Percentiles rank a stretch among this genome's conserved stretches.
Evolutionary conservation across 2,113 vertebrate genomes (phyloP).

Genomic region (Xiphorhynchus elegans): DNA sequence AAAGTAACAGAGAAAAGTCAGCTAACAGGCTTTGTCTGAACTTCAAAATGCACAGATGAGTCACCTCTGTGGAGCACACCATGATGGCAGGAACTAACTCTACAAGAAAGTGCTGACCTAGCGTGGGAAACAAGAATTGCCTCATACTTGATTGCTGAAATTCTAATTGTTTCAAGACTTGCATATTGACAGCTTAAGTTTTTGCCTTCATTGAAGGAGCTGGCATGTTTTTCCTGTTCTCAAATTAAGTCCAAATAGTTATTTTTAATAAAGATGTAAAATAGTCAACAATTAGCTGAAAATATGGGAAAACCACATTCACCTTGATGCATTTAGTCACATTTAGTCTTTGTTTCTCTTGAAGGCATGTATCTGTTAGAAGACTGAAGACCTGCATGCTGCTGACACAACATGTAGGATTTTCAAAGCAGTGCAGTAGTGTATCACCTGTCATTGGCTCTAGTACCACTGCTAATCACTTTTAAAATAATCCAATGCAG

Average conservation of each 20-base stretch:
- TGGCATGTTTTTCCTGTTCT: background rate
- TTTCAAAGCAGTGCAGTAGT: background rate
- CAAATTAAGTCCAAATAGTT: background rate
- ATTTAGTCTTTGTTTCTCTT: background rate
- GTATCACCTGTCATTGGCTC: background rate
- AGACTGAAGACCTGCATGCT: background rate
- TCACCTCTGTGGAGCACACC: background rate
- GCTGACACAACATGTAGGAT: background rate
- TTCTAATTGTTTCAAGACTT: background rate
- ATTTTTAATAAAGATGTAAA: background rate
- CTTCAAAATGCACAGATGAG: background rate
- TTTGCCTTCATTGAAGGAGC: background rate
- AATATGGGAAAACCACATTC: background rate
- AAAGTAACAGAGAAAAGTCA: background rate
- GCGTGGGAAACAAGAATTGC: constrained; percentile 10
- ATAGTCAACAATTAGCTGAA: background rate
- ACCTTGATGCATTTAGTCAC: background rate
- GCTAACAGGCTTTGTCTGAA: background rate
- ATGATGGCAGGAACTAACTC: background rate
- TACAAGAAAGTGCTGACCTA: constrained; percentile 1
- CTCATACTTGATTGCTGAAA: background rate
- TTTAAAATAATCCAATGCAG: background rate
- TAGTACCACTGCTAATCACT: rapidly evolving
- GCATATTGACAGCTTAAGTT: background rate
- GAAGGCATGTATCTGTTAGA: background rate